phyloP scores from a whole-genome alignment of 2,797 vertebrate species.

The Hybognathus amarus region DNA sequence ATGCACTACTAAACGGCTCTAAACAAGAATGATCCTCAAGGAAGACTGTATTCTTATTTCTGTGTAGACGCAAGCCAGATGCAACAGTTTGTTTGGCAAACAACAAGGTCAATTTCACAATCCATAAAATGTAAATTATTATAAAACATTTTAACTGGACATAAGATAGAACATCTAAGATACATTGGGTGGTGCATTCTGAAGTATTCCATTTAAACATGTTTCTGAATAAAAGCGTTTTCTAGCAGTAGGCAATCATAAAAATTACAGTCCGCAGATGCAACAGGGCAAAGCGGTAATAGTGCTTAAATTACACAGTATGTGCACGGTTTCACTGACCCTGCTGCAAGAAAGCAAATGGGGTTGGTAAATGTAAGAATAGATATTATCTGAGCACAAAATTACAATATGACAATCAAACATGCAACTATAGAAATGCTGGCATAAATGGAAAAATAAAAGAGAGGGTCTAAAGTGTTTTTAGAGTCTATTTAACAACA shows the following conservation, averaged over 20 bases:
- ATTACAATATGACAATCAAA: background rate
- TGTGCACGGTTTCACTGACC: background rate
- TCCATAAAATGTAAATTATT: no score
- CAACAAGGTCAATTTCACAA: no score
- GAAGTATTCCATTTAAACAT: no score
- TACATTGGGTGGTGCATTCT: no score
- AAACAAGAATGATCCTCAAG: background rate
- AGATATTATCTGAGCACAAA: background rate
- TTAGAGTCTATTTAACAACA: background rate
- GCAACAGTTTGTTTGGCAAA: background rate
- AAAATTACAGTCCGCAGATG: no score
- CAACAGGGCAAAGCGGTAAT: background rate
- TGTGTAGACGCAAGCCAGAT: background rate
- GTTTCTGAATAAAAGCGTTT: no score
- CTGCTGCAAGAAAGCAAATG: background rate
- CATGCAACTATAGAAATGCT: background rate
- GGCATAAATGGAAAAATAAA: background rate
- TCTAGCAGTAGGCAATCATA: no score
- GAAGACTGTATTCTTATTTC: background rate
- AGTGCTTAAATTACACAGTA: background rate
- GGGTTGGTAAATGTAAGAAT: background rate
- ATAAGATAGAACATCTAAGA: no score
- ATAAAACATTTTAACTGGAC: no score
- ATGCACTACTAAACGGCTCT: background rate
- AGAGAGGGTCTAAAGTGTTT: background rate